A percentile compares a stretch with the other conserved stretches of the same genome.
Conservation (phyloP, 30 jellyfish, hydroid and myxozoan species). For the Aurelia sp. region DNA sequence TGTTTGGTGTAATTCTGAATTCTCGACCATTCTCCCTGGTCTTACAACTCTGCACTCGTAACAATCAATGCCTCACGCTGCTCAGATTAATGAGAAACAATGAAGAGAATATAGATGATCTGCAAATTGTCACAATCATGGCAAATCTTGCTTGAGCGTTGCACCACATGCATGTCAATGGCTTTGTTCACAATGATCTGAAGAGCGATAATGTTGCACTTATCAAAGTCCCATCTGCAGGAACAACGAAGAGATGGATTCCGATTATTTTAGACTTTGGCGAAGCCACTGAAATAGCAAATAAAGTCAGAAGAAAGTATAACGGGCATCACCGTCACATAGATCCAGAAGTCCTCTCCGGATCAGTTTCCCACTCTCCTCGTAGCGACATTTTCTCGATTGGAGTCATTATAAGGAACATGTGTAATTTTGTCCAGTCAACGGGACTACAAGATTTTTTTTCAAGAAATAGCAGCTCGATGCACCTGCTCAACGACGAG, state of each 20-base stretch:
- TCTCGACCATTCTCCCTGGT: neutral
- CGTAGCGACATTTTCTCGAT: neutral
- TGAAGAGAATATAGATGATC: neutral
- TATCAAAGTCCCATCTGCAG: neutral
- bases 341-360: neutral
- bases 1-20: neutral
- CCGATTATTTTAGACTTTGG: neutral
- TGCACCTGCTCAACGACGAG: too few species aligned
- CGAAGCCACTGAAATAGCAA: neutral
- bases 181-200: constrained; percentile 8
- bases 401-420: neutral
- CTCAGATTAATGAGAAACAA: neutral
- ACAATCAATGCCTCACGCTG: neutral
- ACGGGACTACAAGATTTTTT: too few species aligned
- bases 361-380: neutral
- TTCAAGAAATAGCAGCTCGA: too few species aligned
- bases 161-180: constrained; percentile 19
- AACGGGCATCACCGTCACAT: neutral
- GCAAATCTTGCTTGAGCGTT: constrained; percentile 8
- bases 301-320: neutral
- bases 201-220: neutral
- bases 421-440: neutral
- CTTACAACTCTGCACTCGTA: constrained; percentile 9
- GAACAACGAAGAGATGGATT: neutral
- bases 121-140: neutral